Evolutionary conservation across 2,888 invertebrate species (phyloP).

Genomic region (Drosophila dives): DNA sequence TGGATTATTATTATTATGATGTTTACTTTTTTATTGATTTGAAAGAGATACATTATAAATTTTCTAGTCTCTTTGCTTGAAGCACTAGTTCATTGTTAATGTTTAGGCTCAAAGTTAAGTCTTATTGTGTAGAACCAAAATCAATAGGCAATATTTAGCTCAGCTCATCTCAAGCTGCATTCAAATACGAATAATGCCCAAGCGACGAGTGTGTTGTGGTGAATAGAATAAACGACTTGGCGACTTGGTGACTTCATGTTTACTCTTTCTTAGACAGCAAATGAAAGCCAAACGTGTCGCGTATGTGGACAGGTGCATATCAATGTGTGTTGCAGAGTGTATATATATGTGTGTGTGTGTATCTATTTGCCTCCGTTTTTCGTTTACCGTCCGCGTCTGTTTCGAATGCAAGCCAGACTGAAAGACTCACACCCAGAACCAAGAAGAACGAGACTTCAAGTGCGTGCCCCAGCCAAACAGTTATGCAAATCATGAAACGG

Average conservation of each 20-base stretch:
- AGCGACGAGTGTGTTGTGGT: slow-evolving; percentile 26
- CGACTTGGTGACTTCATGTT: slow-evolving; percentile 51
- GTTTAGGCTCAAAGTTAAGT: not conserved
- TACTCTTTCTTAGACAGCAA: slow-evolving; percentile 66
- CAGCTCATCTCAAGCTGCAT: not conserved
- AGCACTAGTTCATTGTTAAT: not conserved
- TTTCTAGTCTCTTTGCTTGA: not conserved
- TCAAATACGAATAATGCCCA: not conserved
- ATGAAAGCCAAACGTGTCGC: slow-evolving; percentile 69
- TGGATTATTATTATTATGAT: not conserved
- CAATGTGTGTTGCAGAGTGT: slow-evolving; percentile 39
- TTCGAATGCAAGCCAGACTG: slow-evolving; percentile 57
- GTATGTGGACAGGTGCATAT: slow-evolving; percentile 72
- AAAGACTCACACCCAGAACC: slow-evolving; percentile 34
- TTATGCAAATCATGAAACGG: slow-evolving; percentile 71
- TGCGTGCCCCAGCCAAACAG: slow-evolving; percentile 68
- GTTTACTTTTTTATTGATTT: not conserved
- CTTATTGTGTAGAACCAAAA: not conserved
- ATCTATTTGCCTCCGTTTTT: slow-evolving; percentile 67
- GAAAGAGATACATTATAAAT: not conserved
- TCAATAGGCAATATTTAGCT: not conserved
- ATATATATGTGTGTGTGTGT: slow-evolving; percentile 25
- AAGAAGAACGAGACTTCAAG: slow-evolving; percentile 45
- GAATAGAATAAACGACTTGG: slow-evolving; percentile 41
- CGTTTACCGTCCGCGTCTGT: slow-evolving; percentile 52